Conservation (phyloP, 2,888 invertebrate species). For the Cheilosia urbana region DNA sequence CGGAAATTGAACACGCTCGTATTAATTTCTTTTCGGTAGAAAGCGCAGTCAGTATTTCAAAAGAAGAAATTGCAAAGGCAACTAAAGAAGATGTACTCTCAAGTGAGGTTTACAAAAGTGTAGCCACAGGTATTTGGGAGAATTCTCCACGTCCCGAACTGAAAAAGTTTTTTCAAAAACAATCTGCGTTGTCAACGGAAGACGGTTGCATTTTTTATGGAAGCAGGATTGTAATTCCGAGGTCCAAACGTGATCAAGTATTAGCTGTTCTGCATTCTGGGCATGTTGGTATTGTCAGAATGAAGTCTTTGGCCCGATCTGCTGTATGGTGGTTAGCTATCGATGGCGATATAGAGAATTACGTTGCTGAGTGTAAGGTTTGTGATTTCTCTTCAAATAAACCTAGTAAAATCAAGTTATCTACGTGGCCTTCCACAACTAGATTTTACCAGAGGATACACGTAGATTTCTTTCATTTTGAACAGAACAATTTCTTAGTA, state of each 20-base stretch:
- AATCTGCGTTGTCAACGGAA: conserved; percentile 28
- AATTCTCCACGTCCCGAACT: not conserved
- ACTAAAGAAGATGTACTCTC: not conserved
- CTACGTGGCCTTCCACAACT: too few species aligned
- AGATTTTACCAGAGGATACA: too few species aligned
- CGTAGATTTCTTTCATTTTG: too few species aligned
- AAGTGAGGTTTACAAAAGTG: not conserved
- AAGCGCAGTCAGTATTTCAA: not conserved
- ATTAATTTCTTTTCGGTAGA: too few species aligned
- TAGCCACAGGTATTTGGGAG: not conserved
- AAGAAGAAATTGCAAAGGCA: not conserved
- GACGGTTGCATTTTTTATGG: conserved; percentile 49
- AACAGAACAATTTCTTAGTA: too few species aligned
- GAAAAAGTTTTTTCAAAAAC: too few species aligned
- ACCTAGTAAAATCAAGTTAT: too few species aligned
- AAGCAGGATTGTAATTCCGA: conserved; percentile 69
- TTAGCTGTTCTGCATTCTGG: not conserved
- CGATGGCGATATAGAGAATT: too few species aligned
- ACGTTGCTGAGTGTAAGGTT: too few species aligned
- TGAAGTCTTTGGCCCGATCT: not conserved
- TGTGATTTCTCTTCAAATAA: too few species aligned
- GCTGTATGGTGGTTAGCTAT: too few species aligned
- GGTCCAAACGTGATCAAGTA: not conserved
- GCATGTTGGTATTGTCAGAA: not conserved
- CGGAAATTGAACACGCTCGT: too few species aligned